These are phyloP conservation scores for Oligia strigilis DNA, from an alignment of 2,888 invertebrate genomes.

Conservation along the genomic window DNA sequence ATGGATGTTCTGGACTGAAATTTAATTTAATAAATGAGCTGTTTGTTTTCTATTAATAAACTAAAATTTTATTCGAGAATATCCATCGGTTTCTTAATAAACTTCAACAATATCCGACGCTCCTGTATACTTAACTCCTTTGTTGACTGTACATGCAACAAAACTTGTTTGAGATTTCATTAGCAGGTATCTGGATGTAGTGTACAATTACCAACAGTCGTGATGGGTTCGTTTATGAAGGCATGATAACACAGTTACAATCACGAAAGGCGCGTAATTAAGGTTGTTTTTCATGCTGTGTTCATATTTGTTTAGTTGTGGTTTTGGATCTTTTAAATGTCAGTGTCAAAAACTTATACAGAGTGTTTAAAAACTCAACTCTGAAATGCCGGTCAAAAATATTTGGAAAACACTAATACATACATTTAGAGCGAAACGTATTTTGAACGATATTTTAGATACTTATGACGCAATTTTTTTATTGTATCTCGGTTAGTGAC, in stretches of 20 bases:
- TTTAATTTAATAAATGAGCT: no score
- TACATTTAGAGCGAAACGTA: background rate
- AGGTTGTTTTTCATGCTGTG: slow-evolving; percentile 18
- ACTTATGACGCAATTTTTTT: background rate
- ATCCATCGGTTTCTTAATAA: no score
- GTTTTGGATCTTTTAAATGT: background rate
- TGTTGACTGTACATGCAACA: slow-evolving; percentile 16
- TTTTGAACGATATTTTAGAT: background rate
- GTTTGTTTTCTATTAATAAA: no score
- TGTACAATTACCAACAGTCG: slow-evolving; percentile 26
- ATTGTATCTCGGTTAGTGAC: no score
- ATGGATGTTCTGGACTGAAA: no score
- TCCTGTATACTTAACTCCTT: no score
- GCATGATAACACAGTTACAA: slow-evolving; percentile 11
- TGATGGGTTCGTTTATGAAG: slow-evolving; percentile 16
- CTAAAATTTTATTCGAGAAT: no score
- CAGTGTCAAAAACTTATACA: background rate
- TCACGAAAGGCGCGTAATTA: slow-evolving; percentile 6
- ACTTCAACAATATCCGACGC: no score
- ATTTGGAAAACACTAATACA: background rate
- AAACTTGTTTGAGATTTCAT: slow-evolving; percentile 50
- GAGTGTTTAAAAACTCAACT: background rate
- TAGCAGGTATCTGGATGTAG: slow-evolving; percentile 30
- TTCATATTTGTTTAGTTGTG: background rate
- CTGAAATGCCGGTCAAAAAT: background rate